Percentiles rank a stretch among this genome's conserved stretches.
These are phyloP conservation scores for Dromococcyx pavoninus DNA, from an alignment of 2,797 vertebrate species.

Conservation along the genomic window DNA sequence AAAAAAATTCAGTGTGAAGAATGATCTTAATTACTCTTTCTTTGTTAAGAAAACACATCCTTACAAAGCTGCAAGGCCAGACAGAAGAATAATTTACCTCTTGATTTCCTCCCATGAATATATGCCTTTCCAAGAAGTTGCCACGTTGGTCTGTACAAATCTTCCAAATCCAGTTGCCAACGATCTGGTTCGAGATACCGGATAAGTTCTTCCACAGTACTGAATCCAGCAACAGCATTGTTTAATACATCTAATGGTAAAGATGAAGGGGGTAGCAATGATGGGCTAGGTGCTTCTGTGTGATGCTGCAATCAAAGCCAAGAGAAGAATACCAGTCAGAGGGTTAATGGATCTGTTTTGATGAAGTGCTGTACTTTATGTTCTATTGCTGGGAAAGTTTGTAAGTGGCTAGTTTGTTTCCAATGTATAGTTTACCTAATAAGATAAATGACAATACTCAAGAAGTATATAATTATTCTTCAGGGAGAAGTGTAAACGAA, in stretches of 20 bases:
- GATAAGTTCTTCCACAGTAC: conserved; percentile 94
- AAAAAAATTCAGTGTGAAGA: background rate
- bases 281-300: conserved; percentile 80
- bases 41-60: background rate
- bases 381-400: conserved; percentile 39
- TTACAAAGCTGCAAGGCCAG: background rate
- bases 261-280: conserved; percentile 74
- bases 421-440: background rate
- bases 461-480: conserved; percentile 33
- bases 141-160: conserved; percentile 93
- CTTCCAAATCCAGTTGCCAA: conserved; percentile 96
- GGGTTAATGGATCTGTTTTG: conserved; percentile 11
- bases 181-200: conserved; percentile 94
- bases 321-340: conserved; percentile 26
- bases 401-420: background rate
- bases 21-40: background rate
- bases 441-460: conserved; percentile 32
- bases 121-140: conserved; percentile 94
- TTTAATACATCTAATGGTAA: conserved; percentile 87
- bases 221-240: conserved; percentile 84
- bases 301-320: conserved; percentile 78
- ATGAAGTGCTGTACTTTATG: background rate
- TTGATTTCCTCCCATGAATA: conserved; percentile 89
- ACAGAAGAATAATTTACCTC: conserved; percentile 79
- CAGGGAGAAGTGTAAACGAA: background rate